Conservation (phyloP, 2,888 invertebrate species). For the Lagria hirta region DNA sequence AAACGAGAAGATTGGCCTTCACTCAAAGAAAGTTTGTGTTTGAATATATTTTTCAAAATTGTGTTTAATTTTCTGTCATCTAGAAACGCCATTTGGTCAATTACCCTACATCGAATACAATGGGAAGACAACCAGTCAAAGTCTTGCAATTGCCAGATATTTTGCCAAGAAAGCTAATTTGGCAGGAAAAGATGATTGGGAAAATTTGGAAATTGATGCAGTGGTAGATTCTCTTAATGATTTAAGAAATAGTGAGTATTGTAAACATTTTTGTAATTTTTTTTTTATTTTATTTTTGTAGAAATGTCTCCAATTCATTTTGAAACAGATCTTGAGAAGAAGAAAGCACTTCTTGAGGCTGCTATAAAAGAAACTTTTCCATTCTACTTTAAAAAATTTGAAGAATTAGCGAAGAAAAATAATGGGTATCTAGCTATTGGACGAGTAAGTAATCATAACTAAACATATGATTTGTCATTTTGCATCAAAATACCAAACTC, state of each 20-base stretch:
- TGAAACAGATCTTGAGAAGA: slow-evolving; percentile 54
- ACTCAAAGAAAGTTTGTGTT: no score
- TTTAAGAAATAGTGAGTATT: slow-evolving; percentile 59
- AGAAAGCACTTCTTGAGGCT: slow-evolving; percentile 55
- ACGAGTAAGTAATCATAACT: slow-evolving; percentile 45
- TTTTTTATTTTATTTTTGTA: no score
- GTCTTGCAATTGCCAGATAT: slow-evolving; percentile 62
- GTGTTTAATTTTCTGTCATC: slow-evolving; percentile 37
- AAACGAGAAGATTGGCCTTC: slow-evolving; percentile 39
- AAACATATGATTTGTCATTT: slow-evolving; percentile 2
- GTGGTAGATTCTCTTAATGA: slow-evolving; percentile 64
- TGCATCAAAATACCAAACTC: slow-evolving; percentile 1
- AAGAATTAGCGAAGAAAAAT: slow-evolving; percentile 59
- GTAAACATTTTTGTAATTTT: no score
- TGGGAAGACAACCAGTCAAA: slow-evolving; percentile 64
- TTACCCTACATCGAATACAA: slow-evolving; percentile 65
- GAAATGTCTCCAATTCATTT: slow-evolving; percentile 58
- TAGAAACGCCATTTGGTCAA: slow-evolving; percentile 63
- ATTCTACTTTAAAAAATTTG: slow-evolving; percentile 59
- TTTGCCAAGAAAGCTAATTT: slow-evolving; percentile 63
- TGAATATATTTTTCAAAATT: no score
- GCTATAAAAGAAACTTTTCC: slow-evolving; percentile 58
- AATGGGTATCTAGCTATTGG: slow-evolving; percentile 59
- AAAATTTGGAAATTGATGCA: slow-evolving; percentile 64
- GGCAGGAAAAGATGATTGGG: slow-evolving; percentile 60